These are phyloP conservation scores for Drosophila nebulosa DNA, from an alignment of 1,140 invertebrate species.

Conservation along the genomic window DNA sequence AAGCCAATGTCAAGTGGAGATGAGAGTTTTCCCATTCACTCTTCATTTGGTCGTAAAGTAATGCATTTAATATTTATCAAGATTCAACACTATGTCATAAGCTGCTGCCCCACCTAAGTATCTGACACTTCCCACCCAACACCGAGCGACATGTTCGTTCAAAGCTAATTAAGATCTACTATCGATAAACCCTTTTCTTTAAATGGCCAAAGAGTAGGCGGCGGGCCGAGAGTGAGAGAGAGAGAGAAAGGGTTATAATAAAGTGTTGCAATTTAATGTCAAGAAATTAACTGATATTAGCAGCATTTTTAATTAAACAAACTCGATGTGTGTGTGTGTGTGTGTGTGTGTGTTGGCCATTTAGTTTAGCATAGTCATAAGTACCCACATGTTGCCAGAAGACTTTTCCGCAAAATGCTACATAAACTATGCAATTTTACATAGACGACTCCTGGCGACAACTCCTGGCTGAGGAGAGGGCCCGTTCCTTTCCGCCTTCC, in stretches of 20 bases:
- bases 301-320: constrained; percentile 51
- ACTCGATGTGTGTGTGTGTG: neutral
- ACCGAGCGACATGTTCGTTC: neutral
- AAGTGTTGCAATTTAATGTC: constrained; percentile 40
- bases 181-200: neutral
- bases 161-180: neutral
- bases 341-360: constrained; percentile 15
- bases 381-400: constrained; percentile 57
- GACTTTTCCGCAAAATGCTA: neutral
- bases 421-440: constrained; percentile 57
- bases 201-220: neutral
- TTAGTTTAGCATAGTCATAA: constrained; percentile 35
- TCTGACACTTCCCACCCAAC: neutral
- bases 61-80: neutral
- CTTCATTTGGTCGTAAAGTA: neutral
- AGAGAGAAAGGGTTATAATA: neutral
- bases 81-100: neutral
- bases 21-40: neutral
- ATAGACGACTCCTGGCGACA: neutral
- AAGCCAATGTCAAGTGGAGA: neutral
- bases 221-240: too few species aligned
- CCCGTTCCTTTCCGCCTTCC: too few species aligned
- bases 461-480: constrained; percentile 7
- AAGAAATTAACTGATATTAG: constrained; percentile 55
- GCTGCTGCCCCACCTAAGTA: neutral